phyloP scores from a whole-genome alignment of 1,140 invertebrate genomes.

The Leptopilina boulardi region DNA sequence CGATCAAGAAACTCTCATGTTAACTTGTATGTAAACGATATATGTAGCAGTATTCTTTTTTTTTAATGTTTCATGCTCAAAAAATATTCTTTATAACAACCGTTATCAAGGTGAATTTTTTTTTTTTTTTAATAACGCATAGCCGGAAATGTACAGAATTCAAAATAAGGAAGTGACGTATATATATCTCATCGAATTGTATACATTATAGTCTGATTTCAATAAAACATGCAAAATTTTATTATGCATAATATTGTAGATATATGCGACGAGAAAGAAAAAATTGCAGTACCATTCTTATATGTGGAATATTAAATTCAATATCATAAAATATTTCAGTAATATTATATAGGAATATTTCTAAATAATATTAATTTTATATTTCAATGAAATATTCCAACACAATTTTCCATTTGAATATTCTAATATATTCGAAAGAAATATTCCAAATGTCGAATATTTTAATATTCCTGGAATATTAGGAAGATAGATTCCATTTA shows the following conservation, averaged over 20 bases:
- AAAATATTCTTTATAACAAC: background rate
- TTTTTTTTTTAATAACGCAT: background rate
- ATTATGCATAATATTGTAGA: too few species aligned
- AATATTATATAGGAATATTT: too few species aligned
- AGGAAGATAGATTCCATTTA: too few species aligned
- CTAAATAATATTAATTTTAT: too few species aligned
- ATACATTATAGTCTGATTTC: background rate
- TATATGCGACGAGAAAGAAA: too few species aligned
- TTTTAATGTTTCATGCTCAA: background rate
- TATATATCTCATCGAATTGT: background rate
- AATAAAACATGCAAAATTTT: background rate
- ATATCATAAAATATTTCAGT: too few species aligned
- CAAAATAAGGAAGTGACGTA: background rate
- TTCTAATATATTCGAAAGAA: too few species aligned
- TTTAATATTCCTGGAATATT: too few species aligned
- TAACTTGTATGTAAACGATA: conserved; percentile 27
- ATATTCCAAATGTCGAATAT: too few species aligned
- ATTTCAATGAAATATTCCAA: too few species aligned
- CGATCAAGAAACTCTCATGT: conserved; percentile 43
- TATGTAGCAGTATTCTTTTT: background rate
- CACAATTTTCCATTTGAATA: too few species aligned
- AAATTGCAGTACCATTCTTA: too few species aligned
- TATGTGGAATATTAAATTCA: background rate
- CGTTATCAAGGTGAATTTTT: background rate
- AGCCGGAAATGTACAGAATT: background rate